Percentiles rank a stretch among this genome's conserved stretches.
These are phyloP conservation scores for Hystrix brachyura DNA, from an alignment of 2,113 vertebrate genomes.

Conservation along the genomic window DNA sequence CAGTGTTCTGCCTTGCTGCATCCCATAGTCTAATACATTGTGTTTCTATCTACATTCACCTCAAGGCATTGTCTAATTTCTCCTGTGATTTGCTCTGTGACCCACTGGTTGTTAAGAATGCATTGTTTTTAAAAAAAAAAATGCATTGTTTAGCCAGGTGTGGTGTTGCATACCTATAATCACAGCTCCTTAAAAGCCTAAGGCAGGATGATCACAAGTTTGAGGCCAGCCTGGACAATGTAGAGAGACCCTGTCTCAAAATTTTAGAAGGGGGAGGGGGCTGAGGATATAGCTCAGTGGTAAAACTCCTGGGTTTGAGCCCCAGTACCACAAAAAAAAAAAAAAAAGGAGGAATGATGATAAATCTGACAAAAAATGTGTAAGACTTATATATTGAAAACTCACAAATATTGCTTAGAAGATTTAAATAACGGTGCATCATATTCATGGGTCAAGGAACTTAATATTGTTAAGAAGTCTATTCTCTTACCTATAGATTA, in stretches of 20 bases:
- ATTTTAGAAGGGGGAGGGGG: not conserved
- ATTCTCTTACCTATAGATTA: not conserved
- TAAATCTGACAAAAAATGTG: constrained; percentile 12
- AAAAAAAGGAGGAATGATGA: not conserved
- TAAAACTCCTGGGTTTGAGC: not conserved
- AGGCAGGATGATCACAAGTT: not conserved
- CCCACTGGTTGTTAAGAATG: not conserved
- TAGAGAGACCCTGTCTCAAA: not conserved
- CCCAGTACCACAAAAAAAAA: not conserved
- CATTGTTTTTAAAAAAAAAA: not conserved
- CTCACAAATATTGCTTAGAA: not conserved
- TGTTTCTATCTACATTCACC: not conserved
- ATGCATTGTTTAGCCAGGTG: not conserved
- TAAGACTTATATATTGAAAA: not conserved
- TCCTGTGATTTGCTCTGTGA: not conserved
- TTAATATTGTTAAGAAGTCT: not conserved
- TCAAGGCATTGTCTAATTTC: not conserved
- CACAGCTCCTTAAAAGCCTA: not conserved
- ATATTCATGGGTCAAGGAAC: not conserved
- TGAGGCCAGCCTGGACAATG: not conserved
- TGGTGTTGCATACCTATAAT: not conserved
- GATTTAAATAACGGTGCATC: not conserved
- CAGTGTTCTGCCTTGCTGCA: not conserved
- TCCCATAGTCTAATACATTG: not conserved
- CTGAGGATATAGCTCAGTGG: not conserved